phyloP scores from a whole-genome alignment of 2,888 invertebrate genomes.

The Endomychus coccineus region DNA sequence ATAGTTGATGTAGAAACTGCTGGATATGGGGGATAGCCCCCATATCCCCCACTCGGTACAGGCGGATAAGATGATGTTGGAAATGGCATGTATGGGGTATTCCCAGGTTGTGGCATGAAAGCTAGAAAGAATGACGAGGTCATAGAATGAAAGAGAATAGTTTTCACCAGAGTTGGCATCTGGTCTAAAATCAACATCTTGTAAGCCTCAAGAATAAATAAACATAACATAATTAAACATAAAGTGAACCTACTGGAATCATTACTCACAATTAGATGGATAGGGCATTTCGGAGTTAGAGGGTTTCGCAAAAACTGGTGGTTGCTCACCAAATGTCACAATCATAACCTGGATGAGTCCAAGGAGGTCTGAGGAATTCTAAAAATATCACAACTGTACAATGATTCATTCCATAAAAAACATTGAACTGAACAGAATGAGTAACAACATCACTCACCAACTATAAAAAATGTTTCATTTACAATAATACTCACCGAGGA shows the following conservation, averaged over 20 bases:
- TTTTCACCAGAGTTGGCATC: not conserved
- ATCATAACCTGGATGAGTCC: conserved; percentile 88
- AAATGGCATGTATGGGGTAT: conserved; percentile 26
- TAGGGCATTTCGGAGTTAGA: conserved; percentile 49
- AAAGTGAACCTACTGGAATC: not conserved
- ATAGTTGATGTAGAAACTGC: conserved; percentile 10
- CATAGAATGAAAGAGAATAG: conserved; percentile 9
- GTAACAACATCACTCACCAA: not conserved
- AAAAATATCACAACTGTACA: conserved; percentile 31
- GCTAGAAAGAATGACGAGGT: no score
- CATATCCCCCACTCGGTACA: conserved; percentile 18
- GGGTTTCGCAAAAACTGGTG: conserved; percentile 82
- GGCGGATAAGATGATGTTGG: conserved; percentile 22
- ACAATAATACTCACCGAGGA: conserved; percentile 49
- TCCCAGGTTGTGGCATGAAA: conserved; percentile 43
- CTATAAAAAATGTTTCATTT: not conserved
- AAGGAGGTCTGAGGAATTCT: conserved; percentile 76
- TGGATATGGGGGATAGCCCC: conserved; percentile 14
- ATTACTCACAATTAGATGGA: conserved; percentile 46
- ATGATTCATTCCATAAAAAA: conserved; percentile 2
- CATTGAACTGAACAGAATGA: not conserved
- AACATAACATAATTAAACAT: not conserved
- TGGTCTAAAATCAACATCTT: not conserved
- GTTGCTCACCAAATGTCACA: conserved; percentile 87
- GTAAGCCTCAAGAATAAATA: not conserved